Percentiles rank a stretch among this genome's conserved stretches.
These are phyloP conservation scores for Calephelis virginiensis DNA, from an alignment of 1,140 invertebrate species.

Conservation along the genomic window DNA sequence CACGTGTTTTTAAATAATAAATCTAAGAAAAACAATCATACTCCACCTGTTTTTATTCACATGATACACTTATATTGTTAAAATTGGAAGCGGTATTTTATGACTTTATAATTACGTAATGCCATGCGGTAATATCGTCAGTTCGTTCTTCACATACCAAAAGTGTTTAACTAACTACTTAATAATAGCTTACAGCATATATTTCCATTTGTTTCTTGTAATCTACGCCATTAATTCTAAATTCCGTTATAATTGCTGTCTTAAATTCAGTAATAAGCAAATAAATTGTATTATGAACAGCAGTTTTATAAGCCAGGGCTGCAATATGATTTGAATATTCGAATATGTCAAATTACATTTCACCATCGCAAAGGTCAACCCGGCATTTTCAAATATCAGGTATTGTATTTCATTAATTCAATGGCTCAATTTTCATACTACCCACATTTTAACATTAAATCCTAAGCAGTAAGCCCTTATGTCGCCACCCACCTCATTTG, in stretches of 20 bases:
- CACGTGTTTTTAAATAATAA: no score
- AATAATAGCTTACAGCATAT: constrained; percentile 42
- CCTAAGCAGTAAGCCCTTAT: no score
- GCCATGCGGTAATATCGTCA: constrained; percentile 38
- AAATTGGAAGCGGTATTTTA: background rate
- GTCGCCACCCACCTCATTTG: no score
- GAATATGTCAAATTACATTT: no score
- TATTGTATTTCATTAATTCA: no score
- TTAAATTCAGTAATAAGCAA: background rate
- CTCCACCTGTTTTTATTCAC: background rate
- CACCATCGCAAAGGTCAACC: no score
- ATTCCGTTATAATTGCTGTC: background rate
- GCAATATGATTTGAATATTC: no score
- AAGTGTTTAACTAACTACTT: constrained; percentile 38
- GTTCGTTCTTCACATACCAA: constrained; percentile 55
- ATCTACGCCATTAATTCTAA: constrained; percentile 19
- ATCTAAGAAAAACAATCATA: background rate
- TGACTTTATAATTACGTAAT: constrained; percentile 15
- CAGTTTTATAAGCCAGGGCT: no score
- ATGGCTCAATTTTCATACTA: no score
- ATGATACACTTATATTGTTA: background rate
- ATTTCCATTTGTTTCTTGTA: constrained; percentile 45
- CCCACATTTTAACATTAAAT: no score
- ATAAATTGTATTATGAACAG: no score
- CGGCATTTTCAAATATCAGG: no score